Evolutionary conservation across 2,888 invertebrate genomes (phyloP).

Genomic region (Eustalomyia histrio): DNA sequence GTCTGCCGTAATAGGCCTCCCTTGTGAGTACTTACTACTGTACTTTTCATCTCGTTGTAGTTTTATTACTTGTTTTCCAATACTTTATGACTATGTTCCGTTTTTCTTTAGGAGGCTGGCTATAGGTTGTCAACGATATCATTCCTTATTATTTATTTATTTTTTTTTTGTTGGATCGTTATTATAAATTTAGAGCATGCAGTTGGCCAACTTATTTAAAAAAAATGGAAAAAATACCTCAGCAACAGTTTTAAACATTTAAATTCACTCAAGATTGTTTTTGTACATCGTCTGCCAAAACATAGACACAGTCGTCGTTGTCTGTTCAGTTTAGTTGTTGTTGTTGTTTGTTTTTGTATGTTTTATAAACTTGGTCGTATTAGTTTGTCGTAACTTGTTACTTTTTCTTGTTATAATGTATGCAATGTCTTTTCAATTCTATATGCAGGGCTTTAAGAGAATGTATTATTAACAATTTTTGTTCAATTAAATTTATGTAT

Average conservation of each 20-base stretch:
- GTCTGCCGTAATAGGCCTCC: no score
- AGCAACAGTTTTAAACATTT: slow-evolving; percentile 51
- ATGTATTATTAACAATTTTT: neutral
- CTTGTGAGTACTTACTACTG: no score
- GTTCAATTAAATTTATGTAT: no score
- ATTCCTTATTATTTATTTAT: slow-evolving; percentile 20
- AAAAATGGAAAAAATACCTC: slow-evolving; percentile 12
- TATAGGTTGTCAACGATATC: slow-evolving; percentile 46
- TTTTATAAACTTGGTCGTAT: slow-evolving; percentile 23
- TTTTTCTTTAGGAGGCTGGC: slow-evolving; percentile 1
- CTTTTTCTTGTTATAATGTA: slow-evolving; percentile 22
- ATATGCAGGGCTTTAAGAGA: neutral
- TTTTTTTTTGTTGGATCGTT: neutral
- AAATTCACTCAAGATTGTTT: slow-evolving; percentile 6
- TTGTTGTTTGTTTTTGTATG: neutral
- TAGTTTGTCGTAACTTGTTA: slow-evolving; percentile 25
- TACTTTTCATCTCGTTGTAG: no score
- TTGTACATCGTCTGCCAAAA: slow-evolving; percentile 39
- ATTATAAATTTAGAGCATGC: slow-evolving; percentile 28
- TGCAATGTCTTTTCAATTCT: neutral
- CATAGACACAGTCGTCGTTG: neutral
- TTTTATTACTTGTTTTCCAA: no score
- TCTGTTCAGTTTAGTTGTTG: neutral
- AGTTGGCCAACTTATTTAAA: slow-evolving; percentile 46
- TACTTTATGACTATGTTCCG: slow-evolving; percentile 30